Conservation (phyloP, 2,113 vertebrate genomes). For the Trematomus loennbergii region DNA sequence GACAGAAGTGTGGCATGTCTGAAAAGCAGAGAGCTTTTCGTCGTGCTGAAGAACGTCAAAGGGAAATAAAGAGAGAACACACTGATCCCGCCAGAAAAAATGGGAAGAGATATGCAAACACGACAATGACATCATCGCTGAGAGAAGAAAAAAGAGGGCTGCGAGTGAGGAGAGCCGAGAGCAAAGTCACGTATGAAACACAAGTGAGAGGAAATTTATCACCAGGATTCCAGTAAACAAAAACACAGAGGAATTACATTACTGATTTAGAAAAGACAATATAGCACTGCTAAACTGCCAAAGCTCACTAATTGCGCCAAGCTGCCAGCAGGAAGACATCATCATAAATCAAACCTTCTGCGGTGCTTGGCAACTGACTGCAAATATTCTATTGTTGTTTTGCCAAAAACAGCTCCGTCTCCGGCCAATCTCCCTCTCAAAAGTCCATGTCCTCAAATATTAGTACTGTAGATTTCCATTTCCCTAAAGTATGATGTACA, state of each 20-base stretch:
- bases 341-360: slow-evolving; percentile 79
- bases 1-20: slow-evolving; percentile 67
- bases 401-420: slow-evolving; percentile 72
- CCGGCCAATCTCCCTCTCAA: slow-evolving; percentile 45
- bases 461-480: slow-evolving; percentile 19
- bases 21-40: slow-evolving; percentile 61
- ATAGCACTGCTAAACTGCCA: slow-evolving; percentile 33
- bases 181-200: slow-evolving; percentile 53
- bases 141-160: slow-evolving; percentile 56
- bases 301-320: slow-evolving; percentile 81
- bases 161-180: slow-evolving; percentile 37
- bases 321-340: slow-evolving; percentile 79
- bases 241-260: slow-evolving; percentile 51
- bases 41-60: slow-evolving; percentile 50
- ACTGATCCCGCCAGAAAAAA: not conserved
- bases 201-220: slow-evolving; percentile 54
- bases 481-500: slow-evolving; percentile 9
- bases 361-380: slow-evolving; percentile 79
- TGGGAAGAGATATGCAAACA: slow-evolving; percentile 66
- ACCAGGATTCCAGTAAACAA: slow-evolving; percentile 41
- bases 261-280: slow-evolving; percentile 64
- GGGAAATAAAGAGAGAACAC: slow-evolving; percentile 41
- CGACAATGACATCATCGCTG: slow-evolving; percentile 69
- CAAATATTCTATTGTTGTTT: slow-evolving; percentile 80
- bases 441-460: slow-evolving; percentile 54